Conservation (phyloP, 2,113 vertebrate species). For the Ctenodactylus gundi region DNA sequence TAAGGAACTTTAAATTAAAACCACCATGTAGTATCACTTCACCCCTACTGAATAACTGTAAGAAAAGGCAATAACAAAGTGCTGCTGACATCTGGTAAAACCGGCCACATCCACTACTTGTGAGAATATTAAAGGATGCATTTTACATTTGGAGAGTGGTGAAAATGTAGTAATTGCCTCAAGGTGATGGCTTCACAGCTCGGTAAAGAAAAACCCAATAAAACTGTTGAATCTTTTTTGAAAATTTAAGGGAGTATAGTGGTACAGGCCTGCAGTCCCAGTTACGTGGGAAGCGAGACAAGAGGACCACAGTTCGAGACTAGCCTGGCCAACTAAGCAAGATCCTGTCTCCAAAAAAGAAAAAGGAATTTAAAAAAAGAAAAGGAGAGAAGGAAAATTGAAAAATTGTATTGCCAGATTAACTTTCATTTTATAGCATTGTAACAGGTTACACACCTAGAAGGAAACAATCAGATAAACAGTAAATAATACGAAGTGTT, state of each 20-base stretch:
- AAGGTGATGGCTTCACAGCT: background rate
- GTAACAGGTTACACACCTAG: background rate
- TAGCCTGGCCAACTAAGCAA: background rate
- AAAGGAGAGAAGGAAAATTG: fast-evolving
- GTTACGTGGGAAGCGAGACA: background rate
- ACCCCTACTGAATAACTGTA: background rate
- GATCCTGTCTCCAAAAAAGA: background rate
- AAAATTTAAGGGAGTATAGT: background rate
- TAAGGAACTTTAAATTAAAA: conserved; percentile 17
- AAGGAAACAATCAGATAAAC: background rate
- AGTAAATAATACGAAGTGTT: background rate
- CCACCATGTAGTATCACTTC: background rate
- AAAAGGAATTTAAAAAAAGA: background rate
- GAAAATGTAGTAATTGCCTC: background rate
- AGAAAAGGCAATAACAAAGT: background rate
- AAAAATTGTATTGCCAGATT: background rate
- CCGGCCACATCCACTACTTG: background rate
- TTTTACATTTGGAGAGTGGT: background rate
- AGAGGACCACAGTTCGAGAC: background rate
- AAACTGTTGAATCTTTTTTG: conserved; percentile 10
- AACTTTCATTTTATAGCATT: background rate
- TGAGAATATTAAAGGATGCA: background rate
- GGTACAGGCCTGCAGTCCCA: background rate
- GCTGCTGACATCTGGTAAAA: background rate
- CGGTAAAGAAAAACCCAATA: background rate